Evolutionary conservation across 2,113 vertebrate genomes (phyloP), one percentile per base, ranked within the genome.

Genomic region (Tenrec ecaudatus): DNA sequence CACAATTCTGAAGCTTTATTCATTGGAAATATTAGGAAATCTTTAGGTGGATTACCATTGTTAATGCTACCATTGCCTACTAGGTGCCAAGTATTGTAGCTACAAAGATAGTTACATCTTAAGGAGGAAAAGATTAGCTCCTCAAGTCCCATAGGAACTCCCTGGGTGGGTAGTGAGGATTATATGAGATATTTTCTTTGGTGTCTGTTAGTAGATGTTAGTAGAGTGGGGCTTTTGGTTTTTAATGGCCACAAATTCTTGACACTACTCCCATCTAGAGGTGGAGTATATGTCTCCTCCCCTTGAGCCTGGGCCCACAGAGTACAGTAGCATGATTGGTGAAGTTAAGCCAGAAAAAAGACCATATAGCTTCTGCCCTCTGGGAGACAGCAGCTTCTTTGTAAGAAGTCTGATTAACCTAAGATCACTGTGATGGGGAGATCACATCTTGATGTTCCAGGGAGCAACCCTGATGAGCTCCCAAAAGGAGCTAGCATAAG

Each of bases 161-260:
- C 77, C 47, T 3, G 31, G 20, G 12, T 19, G 31, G 40, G 86
- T 69, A 86, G n/a, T 83, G 27, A 95, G 5, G 16, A 43, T 40
- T 89, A 25, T 38, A 17, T n/a, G 38, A 81, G 20, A 86, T 53
- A 29, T 92, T 90, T 90, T 92, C 91, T 47, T 81, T 69, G 66
- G 40, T 77, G 23, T 27, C 73, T 94, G 29, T 2, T 43, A 78
- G 89, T 79, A 73, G 22, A 14, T 84, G 40, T 40, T 40, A 40
- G 40, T 40, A 40, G 25, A 85, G 38, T 73, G 4, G 15, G 2
- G 12, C 36, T 29, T 29, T 3, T 14, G 25, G 10, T 10, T 36
- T 36, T 40, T 75, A 80, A 81, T 43, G 27, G 47, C 40, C 36
- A 78, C 66, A 79, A 27, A 57, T 38, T 71, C 89, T 58, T 75